phyloP scores from a whole-genome alignment of 2,797 vertebrate genomes.

The Hybognathus amarus region DNA sequence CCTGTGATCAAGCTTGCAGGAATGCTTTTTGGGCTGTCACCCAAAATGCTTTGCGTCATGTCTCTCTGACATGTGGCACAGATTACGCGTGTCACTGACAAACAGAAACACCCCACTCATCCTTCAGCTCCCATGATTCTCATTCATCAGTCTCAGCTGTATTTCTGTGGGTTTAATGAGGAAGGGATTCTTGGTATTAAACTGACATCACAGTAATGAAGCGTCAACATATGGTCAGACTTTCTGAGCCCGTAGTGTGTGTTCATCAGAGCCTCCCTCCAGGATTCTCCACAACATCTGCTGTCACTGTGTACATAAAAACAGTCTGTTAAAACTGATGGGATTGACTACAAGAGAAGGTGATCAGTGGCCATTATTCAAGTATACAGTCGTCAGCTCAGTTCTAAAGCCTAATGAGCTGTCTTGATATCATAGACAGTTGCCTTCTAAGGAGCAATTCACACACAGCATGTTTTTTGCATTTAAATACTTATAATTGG shows the following conservation, averaged over 20 bases:
- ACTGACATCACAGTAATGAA: conserved; percentile 35
- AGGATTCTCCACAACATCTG: conserved; percentile 26
- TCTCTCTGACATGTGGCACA: conserved; percentile 29
- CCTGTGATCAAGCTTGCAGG: conserved; percentile 32
- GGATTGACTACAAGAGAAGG: neutral
- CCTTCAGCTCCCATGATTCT: conserved; percentile 36
- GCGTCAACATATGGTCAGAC: conserved; percentile 31
- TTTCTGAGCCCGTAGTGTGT: neutral
- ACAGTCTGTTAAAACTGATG: conserved; percentile 16
- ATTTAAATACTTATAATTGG: neutral
- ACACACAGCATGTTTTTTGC: neutral
- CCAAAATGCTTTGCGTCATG: conserved; percentile 55
- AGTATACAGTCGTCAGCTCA: neutral
- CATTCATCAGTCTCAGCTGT: conserved; percentile 41
- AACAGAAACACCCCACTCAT: conserved; percentile 16
- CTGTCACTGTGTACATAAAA: conserved; percentile 34
- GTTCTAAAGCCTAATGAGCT: conserved; percentile 1
- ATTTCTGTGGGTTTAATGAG: conserved; percentile 21
- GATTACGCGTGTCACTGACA: conserved; percentile 23
- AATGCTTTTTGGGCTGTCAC: conserved; percentile 39
- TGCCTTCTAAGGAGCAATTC: neutral
- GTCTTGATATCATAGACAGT: neutral
- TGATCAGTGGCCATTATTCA: conserved; percentile 4
- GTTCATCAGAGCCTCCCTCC: conserved; percentile 15
- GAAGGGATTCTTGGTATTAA: conserved; percentile 35